phyloP scores from a whole-genome alignment of 1,140 invertebrate species.

The Gonioctena quinquepunctata region DNA sequence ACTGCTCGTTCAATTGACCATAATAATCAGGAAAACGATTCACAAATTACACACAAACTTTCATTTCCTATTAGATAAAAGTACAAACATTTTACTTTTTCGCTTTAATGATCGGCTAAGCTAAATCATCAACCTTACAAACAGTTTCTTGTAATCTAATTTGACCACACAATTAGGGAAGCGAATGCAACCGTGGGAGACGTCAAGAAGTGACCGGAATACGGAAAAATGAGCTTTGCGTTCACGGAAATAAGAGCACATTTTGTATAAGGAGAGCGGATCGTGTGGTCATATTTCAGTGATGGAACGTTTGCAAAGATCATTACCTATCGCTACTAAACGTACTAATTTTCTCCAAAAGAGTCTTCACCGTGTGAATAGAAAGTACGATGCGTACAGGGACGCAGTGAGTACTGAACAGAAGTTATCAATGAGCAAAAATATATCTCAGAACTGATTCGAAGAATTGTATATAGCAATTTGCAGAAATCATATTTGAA shows the following conservation, averaged over 20 bases:
- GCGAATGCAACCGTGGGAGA: no score
- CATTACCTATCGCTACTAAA: neutral
- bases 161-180: neutral
- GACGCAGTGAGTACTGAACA: no score
- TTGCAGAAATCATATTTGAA: no score
- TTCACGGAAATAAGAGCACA: neutral
- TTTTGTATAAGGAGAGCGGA: no score
- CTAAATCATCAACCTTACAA: neutral
- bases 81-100: neutral
- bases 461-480: no score
- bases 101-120: neutral
- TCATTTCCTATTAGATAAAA: slow-evolving; percentile 4
- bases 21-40: slow-evolving; percentile 7
- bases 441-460: no score
- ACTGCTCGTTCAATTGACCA: neutral
- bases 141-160: neutral
- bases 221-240: neutral
- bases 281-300: neutral
- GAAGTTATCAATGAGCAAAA: no score
- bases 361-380: slow-evolving; percentile 6
- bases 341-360: slow-evolving; percentile 7
- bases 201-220: no score
- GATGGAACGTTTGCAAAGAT: neutral
- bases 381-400: neutral
- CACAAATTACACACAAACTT: neutral